Percentiles rank a stretch among this genome's conserved stretches.
phyloP scores from a whole-genome alignment of 2,797 vertebrate species.

The Lepilemur septentrionalis region DNA sequence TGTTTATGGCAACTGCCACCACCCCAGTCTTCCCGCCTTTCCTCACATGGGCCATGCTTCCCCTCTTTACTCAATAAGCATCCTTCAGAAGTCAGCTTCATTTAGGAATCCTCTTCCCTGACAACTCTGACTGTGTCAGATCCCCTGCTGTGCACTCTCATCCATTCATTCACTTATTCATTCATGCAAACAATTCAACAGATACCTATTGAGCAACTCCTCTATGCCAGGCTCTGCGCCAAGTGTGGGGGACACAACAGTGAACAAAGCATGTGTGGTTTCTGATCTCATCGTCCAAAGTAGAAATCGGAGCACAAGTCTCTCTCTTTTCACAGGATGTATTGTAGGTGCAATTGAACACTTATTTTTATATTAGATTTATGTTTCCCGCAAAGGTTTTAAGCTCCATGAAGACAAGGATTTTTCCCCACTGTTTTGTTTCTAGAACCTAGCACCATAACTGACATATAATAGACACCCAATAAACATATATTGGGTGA shows the following conservation, averaged over 20 bases:
- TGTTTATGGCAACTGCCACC: neutral
- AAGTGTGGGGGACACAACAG: neutral
- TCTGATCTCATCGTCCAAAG: neutral
- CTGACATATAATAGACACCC: neutral
- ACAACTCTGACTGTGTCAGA: neutral
- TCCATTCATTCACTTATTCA: neutral
- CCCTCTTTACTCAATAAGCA: neutral
- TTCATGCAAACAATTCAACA: neutral
- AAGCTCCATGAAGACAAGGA: neutral
- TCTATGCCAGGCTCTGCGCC: neutral
- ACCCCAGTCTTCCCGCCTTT: neutral
- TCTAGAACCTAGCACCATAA: neutral
- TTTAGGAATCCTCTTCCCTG: neutral
- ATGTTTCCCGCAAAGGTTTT: neutral
- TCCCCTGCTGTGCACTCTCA: neutral
- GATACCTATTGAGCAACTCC: neutral
- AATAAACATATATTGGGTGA: neutral
- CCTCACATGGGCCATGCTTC: fast-evolving
- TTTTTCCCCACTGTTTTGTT: neutral
- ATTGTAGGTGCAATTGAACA: neutral
- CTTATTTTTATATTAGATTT: neutral
- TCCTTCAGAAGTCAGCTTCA: neutral
- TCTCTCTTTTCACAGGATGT: neutral
- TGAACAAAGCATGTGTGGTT: neutral
- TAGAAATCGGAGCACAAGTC: neutral